Evolutionary conservation across 2,113 vertebrate genomes (phyloP).

Genomic region (Aleadryas rufinucha): DNA sequence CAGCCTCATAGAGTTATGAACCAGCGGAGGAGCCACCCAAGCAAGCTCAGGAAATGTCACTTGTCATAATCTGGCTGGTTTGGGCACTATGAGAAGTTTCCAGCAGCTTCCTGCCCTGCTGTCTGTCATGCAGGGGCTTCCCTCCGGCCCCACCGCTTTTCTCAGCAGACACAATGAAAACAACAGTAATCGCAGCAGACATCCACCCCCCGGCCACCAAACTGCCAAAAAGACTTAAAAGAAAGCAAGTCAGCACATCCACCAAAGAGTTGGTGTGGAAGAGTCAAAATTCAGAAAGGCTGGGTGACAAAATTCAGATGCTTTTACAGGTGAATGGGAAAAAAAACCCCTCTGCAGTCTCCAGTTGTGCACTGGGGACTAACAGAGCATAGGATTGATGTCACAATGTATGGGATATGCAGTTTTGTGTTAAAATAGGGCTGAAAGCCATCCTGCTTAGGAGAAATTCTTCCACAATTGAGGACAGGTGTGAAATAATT

Average conservation of each 20-base stretch:
- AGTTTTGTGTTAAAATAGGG: neutral
- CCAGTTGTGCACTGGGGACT: neutral
- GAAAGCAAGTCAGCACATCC: neutral
- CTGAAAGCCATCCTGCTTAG: neutral
- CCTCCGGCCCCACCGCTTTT: neutral
- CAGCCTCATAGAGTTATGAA: neutral
- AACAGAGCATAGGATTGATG: neutral
- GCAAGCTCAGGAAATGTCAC: neutral
- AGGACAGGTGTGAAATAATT: neutral
- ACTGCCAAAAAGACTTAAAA: neutral
- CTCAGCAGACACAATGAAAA: conserved; percentile 13
- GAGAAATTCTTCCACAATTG: neutral
- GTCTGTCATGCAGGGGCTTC: neutral
- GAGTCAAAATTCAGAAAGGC: neutral
- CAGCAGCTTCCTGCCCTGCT: neutral
- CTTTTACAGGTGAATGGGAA: neutral
- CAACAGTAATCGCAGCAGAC: conserved; percentile 18
- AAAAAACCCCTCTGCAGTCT: neutral
- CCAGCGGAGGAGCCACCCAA: neutral
- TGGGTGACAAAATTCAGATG: neutral
- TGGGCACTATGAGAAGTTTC: neutral
- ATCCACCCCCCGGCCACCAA: neutral
- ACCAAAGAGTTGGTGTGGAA: neutral
- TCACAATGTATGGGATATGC: neutral
- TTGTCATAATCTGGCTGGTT: neutral